Base-by-base conservation (phyloP, 2,113 vertebrate species). In the Piaya cayana region DNA sequence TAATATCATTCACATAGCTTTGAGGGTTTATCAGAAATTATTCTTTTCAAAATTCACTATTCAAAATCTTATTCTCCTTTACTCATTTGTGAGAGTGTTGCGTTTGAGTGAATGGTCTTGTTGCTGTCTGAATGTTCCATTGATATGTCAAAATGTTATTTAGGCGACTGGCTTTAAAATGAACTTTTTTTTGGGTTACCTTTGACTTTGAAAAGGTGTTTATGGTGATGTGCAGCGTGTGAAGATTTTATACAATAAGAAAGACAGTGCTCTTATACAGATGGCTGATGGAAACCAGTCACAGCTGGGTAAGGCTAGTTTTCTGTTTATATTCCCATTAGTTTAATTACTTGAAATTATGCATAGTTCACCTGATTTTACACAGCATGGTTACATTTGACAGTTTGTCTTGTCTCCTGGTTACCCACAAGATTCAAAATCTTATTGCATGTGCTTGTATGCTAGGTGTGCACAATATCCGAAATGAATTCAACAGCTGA, bases 211-310 rank as follows among this genome's bases (percentile, higher is more conserved):
- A 98, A 98, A 98, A 99, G 99, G 99, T 97, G 99, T 99, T 97
- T 99, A 99, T 92, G 99, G 99, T 80, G 99, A 99, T 98, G 99
- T 99, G 98, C 99, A 99, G 97, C 99, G 99, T 88, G 99, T 99
- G 98, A 99, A 99, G 98, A 99, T 99, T 95, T 98, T 99, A 56
- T 99, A 99, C 98, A 99, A 99, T 98, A 99, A 99, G 98, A 99
- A 99, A 97, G 99, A 99, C 98, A 99, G 99, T 97, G 99, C 99
- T 93, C 98, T 99, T 86, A 99, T 99, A 97, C 99, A 99, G 98
- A 99, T 99, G 99, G 99, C 99, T 32, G 99, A 99, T 90, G 98
- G 98, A 92, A 99, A 99, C 98, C 99, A 99, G 91, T 99, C 99
- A 50, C 99, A 99, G 87, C 98, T 99, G 56, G 99, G 99, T 99